A percentile compares a stretch with the other conserved stretches of the same genome.
phyloP scores from a whole-genome alignment of 37 sponge, comb jelly and placozoan species.

The Diacarnus erythraeanus region DNA sequence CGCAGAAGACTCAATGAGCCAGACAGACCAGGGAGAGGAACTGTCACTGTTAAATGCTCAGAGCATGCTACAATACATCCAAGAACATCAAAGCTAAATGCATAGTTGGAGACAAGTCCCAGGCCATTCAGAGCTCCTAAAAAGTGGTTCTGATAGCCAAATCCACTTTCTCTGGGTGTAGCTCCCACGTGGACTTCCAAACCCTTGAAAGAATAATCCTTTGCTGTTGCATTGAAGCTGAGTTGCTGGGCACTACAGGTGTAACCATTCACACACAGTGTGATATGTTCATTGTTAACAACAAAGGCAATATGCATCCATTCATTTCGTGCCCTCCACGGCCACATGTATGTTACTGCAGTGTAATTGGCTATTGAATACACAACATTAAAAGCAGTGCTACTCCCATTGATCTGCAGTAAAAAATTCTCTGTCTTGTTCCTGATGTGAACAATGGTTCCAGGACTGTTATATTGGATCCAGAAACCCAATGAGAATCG shows the following conservation, averaged over 20 bases:
- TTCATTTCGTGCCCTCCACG: slow-evolving; percentile 16
- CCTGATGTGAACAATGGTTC: slow-evolving; percentile 31
- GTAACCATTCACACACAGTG: slow-evolving; percentile 38
- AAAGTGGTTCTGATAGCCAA: slow-evolving; percentile 13
- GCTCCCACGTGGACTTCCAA: slow-evolving; percentile 23
- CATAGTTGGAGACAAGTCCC: slow-evolving; percentile 43
- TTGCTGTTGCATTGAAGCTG: neutral
- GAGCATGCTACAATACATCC: slow-evolving; percentile 44
- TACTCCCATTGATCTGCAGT: slow-evolving; percentile 8
- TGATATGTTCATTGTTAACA: slow-evolving; percentile 7
- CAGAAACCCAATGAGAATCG: slow-evolving; percentile 43
- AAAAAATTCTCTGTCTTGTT: slow-evolving; percentile 23
- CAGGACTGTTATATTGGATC: slow-evolving; percentile 26
- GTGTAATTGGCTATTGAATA: neutral
- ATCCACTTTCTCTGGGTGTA: neutral
- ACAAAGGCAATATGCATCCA: slow-evolving; percentile 56
- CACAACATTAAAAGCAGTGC: slow-evolving; percentile 1
- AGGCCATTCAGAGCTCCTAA: slow-evolving; percentile 34
- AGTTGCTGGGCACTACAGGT: neutral
- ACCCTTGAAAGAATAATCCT: neutral
- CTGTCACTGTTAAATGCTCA: slow-evolving; percentile 5
- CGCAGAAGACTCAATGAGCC: neutral
- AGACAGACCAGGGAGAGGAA: neutral
- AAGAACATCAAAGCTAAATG: slow-evolving; percentile 12
- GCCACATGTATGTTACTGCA: slow-evolving; percentile 19